Evolutionary conservation across 2,888 invertebrate species (phyloP).

Genomic region (Chrysolina haemoptera): DNA sequence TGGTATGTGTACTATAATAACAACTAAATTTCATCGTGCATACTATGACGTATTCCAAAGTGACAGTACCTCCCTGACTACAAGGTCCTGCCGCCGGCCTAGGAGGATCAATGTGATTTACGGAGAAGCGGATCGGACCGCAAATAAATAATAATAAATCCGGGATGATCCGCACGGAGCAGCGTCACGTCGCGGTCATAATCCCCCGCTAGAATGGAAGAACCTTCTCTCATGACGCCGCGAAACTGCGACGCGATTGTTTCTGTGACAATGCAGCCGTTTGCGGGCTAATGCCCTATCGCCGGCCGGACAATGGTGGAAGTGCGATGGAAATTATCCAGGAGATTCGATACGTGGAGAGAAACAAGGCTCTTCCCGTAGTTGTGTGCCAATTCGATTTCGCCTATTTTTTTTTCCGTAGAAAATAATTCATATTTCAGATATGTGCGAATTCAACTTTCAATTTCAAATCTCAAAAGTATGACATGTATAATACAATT

Average conservation of each 20-base stretch:
- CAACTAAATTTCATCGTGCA: too few species aligned
- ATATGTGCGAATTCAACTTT: too few species aligned
- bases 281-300: neutral
- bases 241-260: constrained; percentile 11
- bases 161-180: constrained; percentile 55
- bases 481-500: too few species aligned
- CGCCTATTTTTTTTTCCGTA: too few species aligned
- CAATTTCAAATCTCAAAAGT: too few species aligned
- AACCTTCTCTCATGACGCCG: constrained; percentile 38
- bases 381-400: too few species aligned
- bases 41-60: too few species aligned
- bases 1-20: too few species aligned
- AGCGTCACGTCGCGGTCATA: constrained; percentile 58
- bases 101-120: constrained; percentile 57
- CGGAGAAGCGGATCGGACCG: constrained; percentile 48
- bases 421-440: too few species aligned
- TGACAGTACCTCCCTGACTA: too few species aligned
- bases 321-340: constrained; percentile 2
- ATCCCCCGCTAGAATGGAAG: constrained; percentile 52
- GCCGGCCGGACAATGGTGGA: neutral
- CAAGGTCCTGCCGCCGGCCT: constrained; percentile 24
- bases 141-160: constrained; percentile 61
- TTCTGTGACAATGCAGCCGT: neutral
- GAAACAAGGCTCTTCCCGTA: neutral
- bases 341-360: neutral